Percentiles rank a stretch among this genome's conserved stretches.
Evolutionary conservation across 2,888 invertebrate species (phyloP).

Genomic region (Aspidiotus destructor): DNA sequence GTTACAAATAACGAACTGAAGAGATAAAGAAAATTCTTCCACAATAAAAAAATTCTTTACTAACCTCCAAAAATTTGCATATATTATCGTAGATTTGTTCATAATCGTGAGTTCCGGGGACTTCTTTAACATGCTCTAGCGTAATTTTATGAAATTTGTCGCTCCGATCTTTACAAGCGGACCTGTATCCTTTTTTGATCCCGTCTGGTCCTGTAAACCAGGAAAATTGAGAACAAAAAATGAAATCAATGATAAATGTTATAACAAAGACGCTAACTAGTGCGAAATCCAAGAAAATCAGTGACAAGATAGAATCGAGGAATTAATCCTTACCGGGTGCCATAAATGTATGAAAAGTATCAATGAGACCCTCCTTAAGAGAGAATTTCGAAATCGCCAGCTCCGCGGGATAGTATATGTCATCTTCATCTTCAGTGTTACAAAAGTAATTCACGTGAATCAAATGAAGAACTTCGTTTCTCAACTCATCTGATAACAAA

Average conservation of each 20-base stretch:
- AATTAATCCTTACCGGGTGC: slow-evolving; percentile 9
- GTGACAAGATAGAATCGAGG: too few relatives aligned
- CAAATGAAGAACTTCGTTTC: background rate
- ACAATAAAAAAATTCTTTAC: too few relatives aligned
- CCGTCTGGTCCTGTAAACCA: background rate
- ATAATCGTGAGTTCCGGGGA: background rate
- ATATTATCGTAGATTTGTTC: slow-evolving; percentile 1
- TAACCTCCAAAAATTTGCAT: slow-evolving; percentile 7
- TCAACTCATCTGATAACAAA: slow-evolving; percentile 11
- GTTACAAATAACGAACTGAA: too few relatives aligned
- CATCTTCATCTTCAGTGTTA: slow-evolving; percentile 9
- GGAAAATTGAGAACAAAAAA: background rate
- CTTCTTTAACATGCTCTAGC: background rate
- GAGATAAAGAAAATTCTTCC: too few relatives aligned
- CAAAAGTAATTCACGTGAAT: slow-evolving; percentile 27
- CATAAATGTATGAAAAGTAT: slow-evolving; percentile 14
- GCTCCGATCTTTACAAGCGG: slow-evolving; percentile 2
- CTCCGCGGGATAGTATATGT: slow-evolving; percentile 11
- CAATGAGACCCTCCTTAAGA: slow-evolving; percentile 9
- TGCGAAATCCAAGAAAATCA: background rate
- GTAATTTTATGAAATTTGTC: slow-evolving; percentile 16
- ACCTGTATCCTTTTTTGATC: slow-evolving; percentile 18
- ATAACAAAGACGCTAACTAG: background rate
- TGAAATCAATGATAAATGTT: background rate
- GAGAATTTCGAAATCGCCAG: slow-evolving; percentile 17